Evolutionary conservation across 2,888 invertebrate species (phyloP).

Genomic region (Mylabris sibirica): DNA sequence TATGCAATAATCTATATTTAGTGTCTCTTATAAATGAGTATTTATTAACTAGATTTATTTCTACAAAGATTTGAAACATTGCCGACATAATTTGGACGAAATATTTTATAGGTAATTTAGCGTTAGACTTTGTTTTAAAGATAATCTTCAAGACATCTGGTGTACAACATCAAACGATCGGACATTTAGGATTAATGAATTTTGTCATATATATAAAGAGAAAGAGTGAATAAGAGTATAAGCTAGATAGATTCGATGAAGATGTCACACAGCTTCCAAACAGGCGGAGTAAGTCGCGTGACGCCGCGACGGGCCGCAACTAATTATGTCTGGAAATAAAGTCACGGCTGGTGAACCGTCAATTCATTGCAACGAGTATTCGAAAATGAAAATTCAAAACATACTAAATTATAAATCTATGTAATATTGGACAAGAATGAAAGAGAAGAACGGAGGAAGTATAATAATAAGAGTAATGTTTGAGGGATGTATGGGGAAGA

Average conservation of each 20-base stretch:
- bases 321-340: slow-evolving; percentile 59
- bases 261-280: slow-evolving; percentile 51
- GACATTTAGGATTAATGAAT: slow-evolving; percentile 52
- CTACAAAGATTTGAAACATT: slow-evolving; percentile 3
- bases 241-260: slow-evolving; percentile 51
- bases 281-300: slow-evolving; percentile 49
- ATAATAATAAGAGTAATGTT: neutral
- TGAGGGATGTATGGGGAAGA: neutral
- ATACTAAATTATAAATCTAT: neutral
- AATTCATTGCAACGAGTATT: slow-evolving; percentile 16
- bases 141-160: slow-evolving; percentile 47
- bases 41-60: slow-evolving; percentile 1
- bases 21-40: neutral
- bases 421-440: neutral
- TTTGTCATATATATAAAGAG: slow-evolving; percentile 39
- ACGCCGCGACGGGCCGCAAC: slow-evolving; percentile 53
- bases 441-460: neutral
- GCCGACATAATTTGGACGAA: slow-evolving; percentile 24
- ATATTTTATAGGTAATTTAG: slow-evolving; percentile 36
- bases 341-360: slow-evolving; percentile 42
- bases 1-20: neutral
- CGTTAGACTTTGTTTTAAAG: slow-evolving; percentile 31
- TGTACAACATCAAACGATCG: slow-evolving; percentile 49
- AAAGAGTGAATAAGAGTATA: slow-evolving; percentile 1
- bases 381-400: neutral